Evolutionary conservation across 2,888 invertebrate species (phyloP).

Genomic region (Sycophila texana): DNA sequence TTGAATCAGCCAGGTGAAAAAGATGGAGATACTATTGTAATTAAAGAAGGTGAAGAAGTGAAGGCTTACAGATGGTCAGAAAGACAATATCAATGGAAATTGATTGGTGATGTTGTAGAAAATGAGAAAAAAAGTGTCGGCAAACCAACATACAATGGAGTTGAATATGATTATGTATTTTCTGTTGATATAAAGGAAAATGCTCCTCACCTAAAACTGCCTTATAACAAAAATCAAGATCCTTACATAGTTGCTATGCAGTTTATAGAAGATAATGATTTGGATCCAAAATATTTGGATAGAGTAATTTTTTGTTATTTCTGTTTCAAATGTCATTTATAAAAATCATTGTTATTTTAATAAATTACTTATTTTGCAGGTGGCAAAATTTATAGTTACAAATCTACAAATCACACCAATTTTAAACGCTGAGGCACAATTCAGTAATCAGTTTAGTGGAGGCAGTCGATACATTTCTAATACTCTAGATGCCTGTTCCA

Average conservation of each 20-base stretch:
- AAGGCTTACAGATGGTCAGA: constrained; percentile 88
- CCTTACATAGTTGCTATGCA: constrained; percentile 93
- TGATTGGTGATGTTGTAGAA: constrained; percentile 91
- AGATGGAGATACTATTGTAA: constrained; percentile 91
- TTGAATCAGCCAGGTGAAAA: constrained; percentile 85
- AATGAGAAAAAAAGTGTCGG: constrained; percentile 80
- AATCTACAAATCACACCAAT: constrained; percentile 79
- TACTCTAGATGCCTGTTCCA: constrained; percentile 52
- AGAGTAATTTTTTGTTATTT: constrained; percentile 73
- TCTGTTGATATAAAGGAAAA: constrained; percentile 95
- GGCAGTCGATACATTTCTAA: constrained; percentile 80
- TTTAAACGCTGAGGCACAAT: constrained; percentile 63
- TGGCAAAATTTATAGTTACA: constrained; percentile 93
- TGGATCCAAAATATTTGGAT: constrained; percentile 91
- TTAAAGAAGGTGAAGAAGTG: constrained; percentile 84
- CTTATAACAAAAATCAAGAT: constrained; percentile 93
- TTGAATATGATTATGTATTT: constrained; percentile 97
- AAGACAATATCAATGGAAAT: constrained; percentile 83
- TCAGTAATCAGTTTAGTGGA: constrained; percentile 83
- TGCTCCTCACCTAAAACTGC: constrained; percentile 90
- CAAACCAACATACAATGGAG: constrained; percentile 89
- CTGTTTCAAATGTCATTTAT: not conserved
- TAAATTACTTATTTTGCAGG: constrained; percentile 74
- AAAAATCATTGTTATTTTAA: not conserved
- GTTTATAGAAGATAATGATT: constrained; percentile 89